Evolutionary conservation across 2,888 invertebrate genomes (phyloP).

Genomic region (Mythimna vitellina): DNA sequence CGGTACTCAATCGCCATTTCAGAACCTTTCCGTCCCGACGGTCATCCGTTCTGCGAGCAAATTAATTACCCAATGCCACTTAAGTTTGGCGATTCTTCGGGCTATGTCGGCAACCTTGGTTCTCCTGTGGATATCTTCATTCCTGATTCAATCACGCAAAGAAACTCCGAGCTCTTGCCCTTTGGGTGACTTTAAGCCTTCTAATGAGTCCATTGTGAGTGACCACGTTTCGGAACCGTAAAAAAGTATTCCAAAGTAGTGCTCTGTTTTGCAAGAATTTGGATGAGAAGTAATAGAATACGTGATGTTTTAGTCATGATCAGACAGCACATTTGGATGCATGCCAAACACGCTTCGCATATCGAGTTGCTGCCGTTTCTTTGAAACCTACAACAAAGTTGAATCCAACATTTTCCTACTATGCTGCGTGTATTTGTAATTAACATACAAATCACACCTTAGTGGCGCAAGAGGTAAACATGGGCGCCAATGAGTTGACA

Average conservation of each 20-base stretch:
- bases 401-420: slow-evolving; percentile 16
- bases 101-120: too few species aligned
- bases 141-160: too few species aligned
- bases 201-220: too few species aligned
- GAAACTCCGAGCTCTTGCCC: too few species aligned
- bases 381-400: background rate
- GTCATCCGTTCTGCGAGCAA: too few species aligned
- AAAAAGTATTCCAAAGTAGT: background rate
- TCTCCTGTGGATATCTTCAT: too few species aligned
- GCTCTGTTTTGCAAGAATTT: slow-evolving; percentile 20
- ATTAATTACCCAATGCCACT: too few species aligned
- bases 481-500: slow-evolving; percentile 27
- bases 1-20: too few species aligned
- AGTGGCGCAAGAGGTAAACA: slow-evolving; percentile 28
- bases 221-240: too few species aligned
- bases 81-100: too few species aligned
- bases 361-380: slow-evolving; percentile 7
- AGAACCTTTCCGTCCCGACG: too few species aligned
- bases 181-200: too few species aligned
- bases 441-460: slow-evolving; percentile 44
- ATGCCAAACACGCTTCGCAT: slow-evolving; percentile 33
- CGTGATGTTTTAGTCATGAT: slow-evolving; percentile 41
- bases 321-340: slow-evolving; percentile 14
- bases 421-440: slow-evolving; percentile 14
- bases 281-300: slow-evolving; percentile 11